Evolutionary conservation across 2,888 invertebrate genomes (phyloP).

Genomic region (Latrodectus hesperus): DNA sequence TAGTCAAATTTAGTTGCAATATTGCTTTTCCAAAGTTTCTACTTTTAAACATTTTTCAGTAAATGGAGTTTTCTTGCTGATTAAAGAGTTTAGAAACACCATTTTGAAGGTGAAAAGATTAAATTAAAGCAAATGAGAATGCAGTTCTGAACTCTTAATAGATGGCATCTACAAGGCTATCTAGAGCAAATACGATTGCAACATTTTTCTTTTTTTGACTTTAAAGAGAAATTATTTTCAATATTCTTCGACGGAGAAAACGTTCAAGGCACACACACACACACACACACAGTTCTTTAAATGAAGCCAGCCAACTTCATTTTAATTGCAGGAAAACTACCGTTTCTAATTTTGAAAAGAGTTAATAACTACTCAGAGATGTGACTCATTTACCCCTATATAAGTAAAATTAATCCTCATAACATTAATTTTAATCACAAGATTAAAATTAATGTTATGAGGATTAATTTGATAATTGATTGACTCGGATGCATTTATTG

Average conservation of each 20-base stretch:
- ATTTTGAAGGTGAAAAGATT: constrained; percentile 49
- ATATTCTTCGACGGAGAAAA: neutral
- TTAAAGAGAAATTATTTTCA: neutral
- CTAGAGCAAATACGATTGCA: neutral
- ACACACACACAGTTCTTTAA: too few relatives aligned
- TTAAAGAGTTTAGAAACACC: constrained; percentile 59
- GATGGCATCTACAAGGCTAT: neutral
- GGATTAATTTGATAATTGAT: too few relatives aligned
- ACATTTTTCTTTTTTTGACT: neutral
- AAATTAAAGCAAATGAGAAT: constrained; percentile 45
- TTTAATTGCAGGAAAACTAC: too few relatives aligned
- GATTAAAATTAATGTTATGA: too few relatives aligned
- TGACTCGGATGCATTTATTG: too few relatives aligned
- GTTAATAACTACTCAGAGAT: too few relatives aligned
- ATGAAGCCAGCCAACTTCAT: too few relatives aligned
- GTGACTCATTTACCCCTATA: too few relatives aligned
- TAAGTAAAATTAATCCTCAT: too few relatives aligned
- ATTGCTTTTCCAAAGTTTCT: constrained; percentile 54
- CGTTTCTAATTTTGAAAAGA: too few relatives aligned
- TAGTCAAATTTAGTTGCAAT: constrained; percentile 57
- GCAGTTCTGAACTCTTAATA: neutral
- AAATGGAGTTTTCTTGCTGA: constrained; percentile 47
- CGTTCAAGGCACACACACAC: neutral
- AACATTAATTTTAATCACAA: too few relatives aligned
- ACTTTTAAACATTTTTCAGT: constrained; percentile 45